A percentile compares a stretch with the other conserved stretches of the same genome.
Evolutionary conservation across 2,888 invertebrate genomes (phyloP).

Genomic region (Erebia palarica): DNA sequence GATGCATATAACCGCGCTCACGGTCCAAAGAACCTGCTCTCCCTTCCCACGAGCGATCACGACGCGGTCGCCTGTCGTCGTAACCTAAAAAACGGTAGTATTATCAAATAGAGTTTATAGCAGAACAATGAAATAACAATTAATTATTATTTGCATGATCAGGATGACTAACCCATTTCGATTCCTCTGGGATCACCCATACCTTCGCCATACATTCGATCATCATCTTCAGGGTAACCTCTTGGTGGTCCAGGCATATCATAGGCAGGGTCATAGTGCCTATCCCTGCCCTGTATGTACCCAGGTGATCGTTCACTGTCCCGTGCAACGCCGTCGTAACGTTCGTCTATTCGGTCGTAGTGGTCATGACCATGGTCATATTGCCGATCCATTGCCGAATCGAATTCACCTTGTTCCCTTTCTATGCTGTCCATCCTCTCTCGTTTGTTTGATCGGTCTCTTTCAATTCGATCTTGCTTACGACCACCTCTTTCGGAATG

Average conservation of each 20-base stretch:
- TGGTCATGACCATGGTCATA: slow-evolving; percentile 79
- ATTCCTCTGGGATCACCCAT: slow-evolving; percentile 71
- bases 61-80: slow-evolving; percentile 76
- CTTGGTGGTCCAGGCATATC: slow-evolving; percentile 74
- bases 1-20: slow-evolving; percentile 74
- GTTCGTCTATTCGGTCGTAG: slow-evolving; percentile 74
- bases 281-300: slow-evolving; percentile 69
- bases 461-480: slow-evolving; percentile 75
- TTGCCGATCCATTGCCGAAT: slow-evolving; percentile 68
- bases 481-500: slow-evolving; percentile 76
- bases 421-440: slow-evolving; percentile 75
- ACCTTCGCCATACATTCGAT: slow-evolving; percentile 77
- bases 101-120: background rate
- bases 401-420: slow-evolving; percentile 76
- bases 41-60: slow-evolving; percentile 83
- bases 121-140: background rate
- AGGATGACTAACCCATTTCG: slow-evolving; percentile 63
- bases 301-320: slow-evolving; percentile 75
- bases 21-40: slow-evolving; percentile 74
- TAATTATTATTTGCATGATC: background rate
- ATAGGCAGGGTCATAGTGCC: slow-evolving; percentile 75
- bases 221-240: slow-evolving; percentile 79
- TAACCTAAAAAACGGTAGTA: slow-evolving; percentile 56
- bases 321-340: slow-evolving; percentile 72
- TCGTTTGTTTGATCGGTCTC: slow-evolving; percentile 78